Conservation (phyloP, 1,140 invertebrate species). For the Anastrepha obliqua region DNA sequence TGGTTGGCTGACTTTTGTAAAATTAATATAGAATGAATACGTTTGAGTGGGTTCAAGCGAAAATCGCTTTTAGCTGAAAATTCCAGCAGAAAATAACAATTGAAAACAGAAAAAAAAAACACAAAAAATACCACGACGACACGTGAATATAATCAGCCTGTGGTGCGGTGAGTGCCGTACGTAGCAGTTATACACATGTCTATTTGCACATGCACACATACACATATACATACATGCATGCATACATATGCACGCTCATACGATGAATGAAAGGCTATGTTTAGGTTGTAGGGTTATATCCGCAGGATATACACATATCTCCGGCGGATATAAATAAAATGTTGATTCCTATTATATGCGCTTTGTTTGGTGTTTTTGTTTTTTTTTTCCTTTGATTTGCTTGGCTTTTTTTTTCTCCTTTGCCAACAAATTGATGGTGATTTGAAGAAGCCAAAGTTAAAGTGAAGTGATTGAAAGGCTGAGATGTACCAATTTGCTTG, state of each 20-base stretch:
- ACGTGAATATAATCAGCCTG: constrained; percentile 72
- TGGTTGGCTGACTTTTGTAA: background rate
- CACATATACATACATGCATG: background rate
- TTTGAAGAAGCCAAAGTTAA: constrained; percentile 38
- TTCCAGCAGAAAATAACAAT: constrained; percentile 64
- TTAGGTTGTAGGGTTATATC: constrained; percentile 16
- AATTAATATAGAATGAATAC: constrained; percentile 37
- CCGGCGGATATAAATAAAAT: constrained; percentile 56
- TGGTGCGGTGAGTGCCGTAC: background rate
- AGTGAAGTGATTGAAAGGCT: constrained; percentile 30
- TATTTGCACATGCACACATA: background rate
- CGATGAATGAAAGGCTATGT: background rate
- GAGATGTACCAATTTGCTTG: constrained; percentile 34
- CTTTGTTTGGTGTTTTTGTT: background rate
- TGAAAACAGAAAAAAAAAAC: constrained; percentile 59
- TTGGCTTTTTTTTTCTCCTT: constrained; percentile 2
- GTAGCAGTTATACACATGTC: background rate
- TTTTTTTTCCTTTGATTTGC: background rate
- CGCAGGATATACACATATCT: constrained; percentile 52
- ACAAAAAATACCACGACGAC: constrained; percentile 53
- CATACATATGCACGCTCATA: background rate
- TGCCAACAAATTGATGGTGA: constrained; percentile 34
- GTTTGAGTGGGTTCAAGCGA: constrained; percentile 17
- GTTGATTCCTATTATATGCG: constrained; percentile 13
- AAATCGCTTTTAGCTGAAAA: constrained; percentile 59